These are phyloP conservation scores for Agrochola macilenta DNA, from an alignment of 2,888 invertebrate species.

Conservation along the genomic window DNA sequence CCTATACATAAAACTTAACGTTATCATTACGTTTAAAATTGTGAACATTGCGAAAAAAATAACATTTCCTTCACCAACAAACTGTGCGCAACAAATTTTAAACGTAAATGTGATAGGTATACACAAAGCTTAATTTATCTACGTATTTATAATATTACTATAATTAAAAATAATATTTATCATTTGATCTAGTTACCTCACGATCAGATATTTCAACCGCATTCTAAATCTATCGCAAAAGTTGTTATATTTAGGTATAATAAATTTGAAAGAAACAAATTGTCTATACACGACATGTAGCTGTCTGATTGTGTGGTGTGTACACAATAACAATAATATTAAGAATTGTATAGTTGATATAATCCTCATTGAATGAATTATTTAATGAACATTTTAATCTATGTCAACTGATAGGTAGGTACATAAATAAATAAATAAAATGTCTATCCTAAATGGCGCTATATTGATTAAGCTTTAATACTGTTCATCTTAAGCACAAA, in stretches of 20 bases:
- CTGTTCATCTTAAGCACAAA: constrained; percentile 13
- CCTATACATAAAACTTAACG: constrained; percentile 48
- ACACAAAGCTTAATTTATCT: constrained; percentile 70
- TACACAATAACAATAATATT: constrained; percentile 55
- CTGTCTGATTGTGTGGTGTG: constrained; percentile 57
- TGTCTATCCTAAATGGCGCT: constrained; percentile 31
- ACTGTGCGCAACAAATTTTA: constrained; percentile 64
- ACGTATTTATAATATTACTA: constrained; percentile 77
- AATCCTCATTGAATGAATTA: constrained; percentile 41
- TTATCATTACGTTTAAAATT: constrained; percentile 65
- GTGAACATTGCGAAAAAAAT: constrained; percentile 43
- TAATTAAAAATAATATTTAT: constrained; percentile 73
- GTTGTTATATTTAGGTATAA: constrained; percentile 45
- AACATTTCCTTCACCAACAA: constrained; percentile 38
- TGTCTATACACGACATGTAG: constrained; percentile 57
- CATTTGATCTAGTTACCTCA: constrained; percentile 86
- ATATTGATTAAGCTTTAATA: constrained; percentile 26
- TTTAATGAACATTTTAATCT: constrained; percentile 29
- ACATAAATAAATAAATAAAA: constrained; percentile 28
- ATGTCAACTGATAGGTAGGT: constrained; percentile 23
- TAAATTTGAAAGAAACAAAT: constrained; percentile 58
- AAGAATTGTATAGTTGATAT: constrained; percentile 51
- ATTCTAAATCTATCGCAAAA: constrained; percentile 59
- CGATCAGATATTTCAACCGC: constrained; percentile 63
- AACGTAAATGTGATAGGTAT: constrained; percentile 60